Base-by-base conservation (phyloP, 2,113 vertebrate species). In the Sporophila hypoxantha region DNA sequence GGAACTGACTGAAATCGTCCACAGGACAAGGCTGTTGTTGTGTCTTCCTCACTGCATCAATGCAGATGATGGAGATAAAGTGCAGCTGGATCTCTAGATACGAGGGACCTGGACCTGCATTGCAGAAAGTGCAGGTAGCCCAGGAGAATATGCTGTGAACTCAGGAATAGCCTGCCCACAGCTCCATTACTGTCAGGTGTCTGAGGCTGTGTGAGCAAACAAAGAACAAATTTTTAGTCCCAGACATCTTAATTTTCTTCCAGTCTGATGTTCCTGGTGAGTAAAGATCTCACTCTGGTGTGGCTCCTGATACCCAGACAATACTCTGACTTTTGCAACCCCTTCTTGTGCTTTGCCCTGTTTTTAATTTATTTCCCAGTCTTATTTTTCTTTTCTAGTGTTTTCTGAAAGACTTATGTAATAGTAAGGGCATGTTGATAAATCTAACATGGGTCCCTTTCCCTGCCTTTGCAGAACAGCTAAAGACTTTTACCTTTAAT, bases 61-160 rank as follows among this genome's bases (percentile, higher is more conserved):
- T 86, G 77, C 41, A 73, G 74, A 50, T 47, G 34, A 50, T 55
- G 67, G 61, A 49, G 50, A 27, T 79, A 26, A 76, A 39, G 8
- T 53, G 17, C 46, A 78, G 34, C 17, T 86, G 64, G 55, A 42
- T 79, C 29, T 84, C 26, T n/a, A n/a, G 50, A 39, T 84, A 20
- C 1, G 5, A 67, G 7, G 30, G n/a, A 50, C 46, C 23, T 52
- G 34, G 49, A 83, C 64, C 71, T 87, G 87, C 75, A 79, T 21
- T 93, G 84, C 90, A 94, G 86, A 47, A 91, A 27, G 52, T 62
- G 42, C 55, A 76, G 36, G 42, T 88, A 25, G n/a, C 59, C 67
- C 25, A 23, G 25, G 30, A 73, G 39, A 34, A 15, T 22, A 49
- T 57, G 16, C 5, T 2, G 0, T 69, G 59, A 47, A 30, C 32